Percentiles rank a stretch among this genome's conserved stretches.
Evolutionary conservation across 2,113 vertebrate genomes (phyloP).

Genomic region (Otocyon megalotis): DNA sequence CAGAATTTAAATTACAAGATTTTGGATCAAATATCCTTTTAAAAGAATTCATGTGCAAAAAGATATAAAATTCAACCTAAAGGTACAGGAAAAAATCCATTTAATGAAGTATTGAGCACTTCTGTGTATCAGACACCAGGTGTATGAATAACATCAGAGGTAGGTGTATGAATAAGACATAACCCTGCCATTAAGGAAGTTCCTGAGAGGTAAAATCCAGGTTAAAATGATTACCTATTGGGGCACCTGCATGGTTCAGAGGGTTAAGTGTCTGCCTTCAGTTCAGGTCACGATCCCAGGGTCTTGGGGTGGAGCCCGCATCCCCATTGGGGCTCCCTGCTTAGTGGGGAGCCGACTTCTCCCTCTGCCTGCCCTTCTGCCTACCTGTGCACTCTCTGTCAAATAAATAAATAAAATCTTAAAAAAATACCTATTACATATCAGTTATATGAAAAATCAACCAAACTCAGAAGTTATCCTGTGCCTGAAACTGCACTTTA

Average conservation of each 20-base stretch:
- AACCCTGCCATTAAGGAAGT: background rate
- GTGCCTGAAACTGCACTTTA: background rate
- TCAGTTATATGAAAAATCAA: background rate
- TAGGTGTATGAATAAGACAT: slow-evolving; percentile 8
- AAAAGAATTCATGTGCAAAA: background rate
- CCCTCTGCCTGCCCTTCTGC: no score
- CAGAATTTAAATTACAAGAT: slow-evolving; percentile 31
- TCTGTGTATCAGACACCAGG: background rate
- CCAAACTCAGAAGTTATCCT: background rate
- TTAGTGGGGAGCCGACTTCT: no score
- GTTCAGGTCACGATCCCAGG: no score
- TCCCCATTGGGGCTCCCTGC: no score
- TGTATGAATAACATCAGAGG: background rate
- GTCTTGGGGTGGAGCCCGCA: no score
- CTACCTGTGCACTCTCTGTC: no score
- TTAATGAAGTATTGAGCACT: slow-evolving; percentile 26
- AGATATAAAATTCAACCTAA: slow-evolving; percentile 31
- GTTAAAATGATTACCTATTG: slow-evolving; percentile 2
- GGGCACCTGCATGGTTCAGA: no score
- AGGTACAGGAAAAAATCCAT: background rate
- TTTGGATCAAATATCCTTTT: slow-evolving; percentile 6
- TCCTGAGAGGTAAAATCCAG: slow-evolving; percentile 36
- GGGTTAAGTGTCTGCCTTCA: no score
- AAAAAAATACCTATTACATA: no score
- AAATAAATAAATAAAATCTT: no score